Evolutionary conservation across 2,797 vertebrate genomes (phyloP).

Genomic region (Sorex maritimensis): DNA sequence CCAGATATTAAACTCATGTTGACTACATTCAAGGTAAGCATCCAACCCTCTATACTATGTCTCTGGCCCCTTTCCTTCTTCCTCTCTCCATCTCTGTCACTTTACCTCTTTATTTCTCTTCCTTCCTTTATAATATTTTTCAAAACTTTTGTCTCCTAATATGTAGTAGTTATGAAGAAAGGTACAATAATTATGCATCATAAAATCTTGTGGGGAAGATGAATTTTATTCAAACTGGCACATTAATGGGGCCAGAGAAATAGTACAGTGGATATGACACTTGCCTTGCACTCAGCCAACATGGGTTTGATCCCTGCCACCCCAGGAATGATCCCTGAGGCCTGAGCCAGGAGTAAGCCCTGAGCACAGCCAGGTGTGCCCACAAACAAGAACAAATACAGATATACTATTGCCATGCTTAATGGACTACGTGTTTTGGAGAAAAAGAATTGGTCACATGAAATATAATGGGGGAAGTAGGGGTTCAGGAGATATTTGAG

Average conservation of each 20-base stretch:
- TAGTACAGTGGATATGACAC: too few species aligned
- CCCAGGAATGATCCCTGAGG: too few species aligned
- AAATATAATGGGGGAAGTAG: not conserved
- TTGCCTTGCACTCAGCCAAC: too few species aligned
- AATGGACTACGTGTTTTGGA: not conserved
- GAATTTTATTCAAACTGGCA: not conserved
- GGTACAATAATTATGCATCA: too few species aligned
- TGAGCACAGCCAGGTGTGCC: too few species aligned
- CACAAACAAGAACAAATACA: too few species aligned
- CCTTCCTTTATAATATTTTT: conserved; percentile 4
- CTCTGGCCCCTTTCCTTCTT: not conserved
- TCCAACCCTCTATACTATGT: too few species aligned
- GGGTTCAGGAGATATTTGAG: not conserved
- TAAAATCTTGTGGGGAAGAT: not conserved
- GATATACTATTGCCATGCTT: not conserved
- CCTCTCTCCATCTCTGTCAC: not conserved
- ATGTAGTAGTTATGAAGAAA: not conserved
- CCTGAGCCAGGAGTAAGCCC: too few species aligned
- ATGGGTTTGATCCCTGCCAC: too few species aligned
- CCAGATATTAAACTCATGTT: too few species aligned
- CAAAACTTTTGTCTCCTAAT: not conserved
- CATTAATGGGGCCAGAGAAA: not conserved
- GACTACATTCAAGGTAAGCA: too few species aligned
- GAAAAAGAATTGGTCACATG: not conserved
- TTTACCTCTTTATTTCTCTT: not conserved